Base-by-base conservation (phyloP, 2,797 vertebrate genomes). In the Mus minutoides region DNA sequence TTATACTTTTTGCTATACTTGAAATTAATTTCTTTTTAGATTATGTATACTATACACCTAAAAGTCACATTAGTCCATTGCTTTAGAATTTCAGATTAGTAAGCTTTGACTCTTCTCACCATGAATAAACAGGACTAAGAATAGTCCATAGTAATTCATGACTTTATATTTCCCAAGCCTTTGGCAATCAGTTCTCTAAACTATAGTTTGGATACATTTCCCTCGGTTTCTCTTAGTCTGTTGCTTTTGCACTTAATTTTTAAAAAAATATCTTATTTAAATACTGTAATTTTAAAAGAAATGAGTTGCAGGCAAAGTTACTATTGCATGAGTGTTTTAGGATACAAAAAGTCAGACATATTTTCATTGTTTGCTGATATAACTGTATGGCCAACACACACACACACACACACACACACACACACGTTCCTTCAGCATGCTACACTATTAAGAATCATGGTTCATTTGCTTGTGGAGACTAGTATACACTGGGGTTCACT, bases 21-120 rank as follows among this genome's bases (percentile, higher is more conserved):
- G 11, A 79, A 91, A 56, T 82, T 90, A 79, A 90, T 80, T 90
- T 92, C 43, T 93, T 77, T 26, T 77, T 82, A 75, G 6, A 62
- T 85, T 86, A 37, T n/a, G 76, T 64, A 76, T 95, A 64, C 54
- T 83, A 94, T 83, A 43, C 2, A 78, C 37, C 37, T 79, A 94
- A 89, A 91, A 62, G 31, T 78, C 31, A 92, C 6, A 54, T 12
- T 91, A 19, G 37, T 52, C 4, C 14, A 71, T 56, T 87, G 22
- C 34, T 93, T 75, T 67, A 46, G 10, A 85, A 49, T 87, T 14
- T 62, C 37, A 46, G 2, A 78, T 52, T 75, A 88, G 54, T 71
- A 71, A 69, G 67, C 22, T 80, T 90, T 73, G 26, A 79, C 31
- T 94, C 54, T 87, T 92, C 54, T 56, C 67, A 58, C 37, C 8